Base-by-base conservation (phyloP, 2,888 invertebrate species). In the Vandiemenella viatica region DNA sequence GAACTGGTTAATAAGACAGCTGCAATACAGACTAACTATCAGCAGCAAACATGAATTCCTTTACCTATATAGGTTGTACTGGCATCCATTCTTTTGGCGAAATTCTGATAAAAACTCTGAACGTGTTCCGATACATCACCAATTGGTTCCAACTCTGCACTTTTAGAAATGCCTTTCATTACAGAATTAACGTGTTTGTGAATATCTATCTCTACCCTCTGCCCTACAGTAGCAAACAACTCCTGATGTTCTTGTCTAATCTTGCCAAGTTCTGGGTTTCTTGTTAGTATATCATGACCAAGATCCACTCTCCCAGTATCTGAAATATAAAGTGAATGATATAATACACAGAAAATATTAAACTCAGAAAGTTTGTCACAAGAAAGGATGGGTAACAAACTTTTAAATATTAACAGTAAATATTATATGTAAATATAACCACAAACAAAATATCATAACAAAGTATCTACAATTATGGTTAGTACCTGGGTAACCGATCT, bases 71-170 rank as follows among this genome's bases (percentile, higher is more conserved):
- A 85, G 59, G 75, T 71, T 0, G 70, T 60, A 55, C 75, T 72
- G n/a, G 72, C 71, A 57, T 83, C 80, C 69, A 89, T 75, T 57
- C 83, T 74, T 53, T 83, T 81, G 55, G 76, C 75, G 65, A 89
- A 64, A 45, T 75, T 74, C 67, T 83, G 83, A 66, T 96, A 98
- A 62, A 88, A 89, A 60, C 87, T 84, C 67, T 96, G 95, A 22
- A 91, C 84, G 42, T 83, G 70, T 61, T 93, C 92, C 0, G 93
- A 89, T 23, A 93, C 67, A 55, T 95, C 90, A 50, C 92, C 92
- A 2, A 89, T 79, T 8, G 74, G 69, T 63, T 77, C 74, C 1
- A 70, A 65, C 52, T 74, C 73, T 37, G 76, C 70, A 56, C 73
- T 74, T 56, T 74, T 74, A 40, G 82, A 74, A 59, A 79, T 80